These are phyloP conservation scores for Zaprionus lachaisei DNA, from an alignment of 1,140 invertebrate genomes.

Conservation along the genomic window DNA sequence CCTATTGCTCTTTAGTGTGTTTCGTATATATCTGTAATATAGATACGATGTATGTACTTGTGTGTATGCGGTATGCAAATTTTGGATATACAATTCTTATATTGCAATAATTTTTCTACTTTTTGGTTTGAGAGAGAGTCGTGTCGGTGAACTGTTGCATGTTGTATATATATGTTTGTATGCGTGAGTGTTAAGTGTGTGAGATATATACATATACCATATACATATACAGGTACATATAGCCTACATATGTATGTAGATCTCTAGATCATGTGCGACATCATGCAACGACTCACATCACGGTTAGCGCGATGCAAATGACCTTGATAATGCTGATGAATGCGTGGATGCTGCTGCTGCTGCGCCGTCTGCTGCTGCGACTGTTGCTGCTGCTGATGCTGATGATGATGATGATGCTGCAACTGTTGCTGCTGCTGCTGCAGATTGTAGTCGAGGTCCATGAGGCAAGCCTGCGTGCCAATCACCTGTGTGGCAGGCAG, in stretches of 20 bases:
- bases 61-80: conserved; percentile 43
- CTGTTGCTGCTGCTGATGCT: conserved; percentile 48
- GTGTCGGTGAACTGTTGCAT: conserved; percentile 51
- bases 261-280: conserved; percentile 83
- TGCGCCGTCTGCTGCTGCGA: conserved; percentile 37
- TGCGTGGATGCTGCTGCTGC: conserved; percentile 49
- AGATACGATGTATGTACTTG: not conserved
- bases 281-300: conserved; percentile 84
- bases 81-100: conserved; percentile 39
- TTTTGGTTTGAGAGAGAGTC: conserved; percentile 38
- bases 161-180: conserved; percentile 17
- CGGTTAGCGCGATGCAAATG: conserved; percentile 84
- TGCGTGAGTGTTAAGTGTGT: conserved; percentile 16
- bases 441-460: conserved; percentile 69
- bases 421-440: conserved; percentile 45
- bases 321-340: conserved; percentile 82
- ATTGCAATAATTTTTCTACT: conserved; percentile 13
- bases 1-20: conserved; percentile 8
- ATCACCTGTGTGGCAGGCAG: conserved; percentile 77
- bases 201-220: conserved; percentile 34
- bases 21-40: conserved; percentile 11
- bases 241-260: conserved; percentile 33
- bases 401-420: conserved; percentile 9
- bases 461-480: conserved; percentile 77
- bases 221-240: conserved; percentile 49